Percentiles rank a stretch among this genome's conserved stretches.
These are phyloP conservation scores for Heterotilapia buettikoferi DNA, from an alignment of 2,113 vertebrate species.

Conservation along the genomic window DNA sequence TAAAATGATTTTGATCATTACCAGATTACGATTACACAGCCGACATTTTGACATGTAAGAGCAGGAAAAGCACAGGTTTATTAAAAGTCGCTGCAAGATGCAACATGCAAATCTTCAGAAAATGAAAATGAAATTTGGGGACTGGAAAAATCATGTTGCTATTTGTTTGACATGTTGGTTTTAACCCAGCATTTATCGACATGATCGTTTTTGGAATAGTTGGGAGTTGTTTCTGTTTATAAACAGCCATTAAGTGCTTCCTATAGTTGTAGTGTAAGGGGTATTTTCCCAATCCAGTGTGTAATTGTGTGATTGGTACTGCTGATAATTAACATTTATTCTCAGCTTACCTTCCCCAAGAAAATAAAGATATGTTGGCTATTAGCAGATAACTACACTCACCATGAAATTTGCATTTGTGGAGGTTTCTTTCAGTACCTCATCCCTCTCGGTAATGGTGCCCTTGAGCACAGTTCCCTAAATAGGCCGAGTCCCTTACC, in stretches of 20 bases:
- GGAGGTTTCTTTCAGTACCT: constrained; percentile 16
- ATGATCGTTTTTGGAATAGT: background rate
- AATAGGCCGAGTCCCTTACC: constrained; percentile 24
- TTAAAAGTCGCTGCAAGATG: background rate
- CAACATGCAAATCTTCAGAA: background rate
- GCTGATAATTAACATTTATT: constrained; percentile 21
- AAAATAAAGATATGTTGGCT: constrained; percentile 32
- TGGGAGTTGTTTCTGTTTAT: background rate
- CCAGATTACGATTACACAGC: background rate
- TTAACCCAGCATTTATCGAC: background rate
- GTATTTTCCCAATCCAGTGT: background rate
- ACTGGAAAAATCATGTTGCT: background rate
- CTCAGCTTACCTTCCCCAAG: constrained; percentile 9
- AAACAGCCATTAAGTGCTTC: background rate
- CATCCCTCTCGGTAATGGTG: constrained; percentile 41
- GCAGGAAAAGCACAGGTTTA: background rate
- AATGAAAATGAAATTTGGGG: background rate
- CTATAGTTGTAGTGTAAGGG: background rate
- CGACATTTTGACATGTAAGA: background rate
- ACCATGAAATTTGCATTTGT: constrained; percentile 26
- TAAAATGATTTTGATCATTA: background rate
- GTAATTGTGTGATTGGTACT: background rate
- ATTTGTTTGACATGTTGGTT: background rate
- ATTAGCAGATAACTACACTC: constrained; percentile 34
- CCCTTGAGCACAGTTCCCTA: constrained; percentile 36